Base-by-base conservation (phyloP, 2,888 invertebrate species). In the Metalampra italica region DNA sequence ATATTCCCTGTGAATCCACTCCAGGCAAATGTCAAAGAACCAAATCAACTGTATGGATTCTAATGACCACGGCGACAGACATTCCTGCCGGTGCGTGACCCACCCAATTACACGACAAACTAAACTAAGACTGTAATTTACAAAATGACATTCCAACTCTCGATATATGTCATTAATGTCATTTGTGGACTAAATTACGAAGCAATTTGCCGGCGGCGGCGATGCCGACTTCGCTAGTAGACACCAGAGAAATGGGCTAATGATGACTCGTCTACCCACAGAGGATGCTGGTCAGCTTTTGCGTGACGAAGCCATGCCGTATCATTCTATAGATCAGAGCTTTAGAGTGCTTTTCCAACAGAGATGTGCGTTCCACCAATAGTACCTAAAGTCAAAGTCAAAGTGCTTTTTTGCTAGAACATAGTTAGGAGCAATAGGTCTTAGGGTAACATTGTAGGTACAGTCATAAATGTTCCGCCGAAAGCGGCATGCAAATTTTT, bases 141-240 rank as follows among this genome's bases (percentile, higher is more conserved):
- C 75, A 62, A 82, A 82, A 82, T 82, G 79, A 82, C 82, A 82
- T 82, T 81, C 82, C 77, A 55, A 76, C 72, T 61, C 59, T 63
- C 80, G 68, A 82, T 82, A 80, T 70, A 52, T 73, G 64, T 75
- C 65, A 75, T 77, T 75, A 71, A 71, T 78, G 70, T 80, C 71
- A 81, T 82, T 80, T 78, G 76, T 71, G 71, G 61, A 71, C 65
- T 59, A 68, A 78, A 82, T 82, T 82, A 80, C 70, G 55, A 59
- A 57, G 68, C 65, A 74, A 75, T 75, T 75, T 69, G 75, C 76
- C 71, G 43, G 53, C 55, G 68, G 69, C 54, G 22, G 61, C 42
- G 36, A 11, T 29, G 43, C 2, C 40, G 29, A 38, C 13, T 9
- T n/a, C 12, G n/a, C 34, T 29, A 34, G 36, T 46, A 43, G 45